Base-by-base conservation (phyloP, 92 coral and sea anemone genomes). In the Paragorgia papillata region DNA sequence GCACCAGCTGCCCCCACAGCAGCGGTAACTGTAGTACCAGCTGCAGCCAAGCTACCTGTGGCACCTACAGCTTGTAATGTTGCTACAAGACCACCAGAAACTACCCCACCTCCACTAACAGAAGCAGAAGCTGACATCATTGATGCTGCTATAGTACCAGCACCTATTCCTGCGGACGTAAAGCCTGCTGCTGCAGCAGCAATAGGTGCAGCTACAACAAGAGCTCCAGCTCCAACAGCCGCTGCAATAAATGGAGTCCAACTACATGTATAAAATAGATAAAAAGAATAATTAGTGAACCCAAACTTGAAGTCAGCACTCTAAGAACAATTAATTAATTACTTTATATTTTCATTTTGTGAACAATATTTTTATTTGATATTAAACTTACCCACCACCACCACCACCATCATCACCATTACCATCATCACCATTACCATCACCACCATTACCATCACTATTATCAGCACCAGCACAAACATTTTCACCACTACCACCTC, bases 11-110 rank as follows among this genome's bases (percentile, higher is more conserved):
- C 64, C 30, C 63, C 78, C 0, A 30, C 64, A 32, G 49, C 78
- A 18, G 48, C 78, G n/a, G 64, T 37, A 0, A 20, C 78, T 14
- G 31, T 10, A 21, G 50, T 17, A 30, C 78, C 78, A 31, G 61
- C 64, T 9, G 78, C 78, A 53, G 59, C 75, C 31, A 68, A 51
- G 17, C 35, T 68, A 2, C 78, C 78, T 10, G 78, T 71, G 28
- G 78, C 78, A 53, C 78, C 78, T 30, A 71, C 64, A 30, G 78
- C 78, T 55, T 71, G 78, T 35, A 71, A 71, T 18, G 78, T 71
- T 7, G 78, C 78, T n/a, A 71, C 78, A 71, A 55, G 63, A 0
- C 62, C 40, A 39, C 78, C 78, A 50, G 64, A 48, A 0, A 48
- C 78, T 0, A 71, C 78, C 12, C 78, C 78, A 3, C 78, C 78